Base-by-base conservation (phyloP, 2,888 invertebrate species). In the Globia sparganii region DNA sequence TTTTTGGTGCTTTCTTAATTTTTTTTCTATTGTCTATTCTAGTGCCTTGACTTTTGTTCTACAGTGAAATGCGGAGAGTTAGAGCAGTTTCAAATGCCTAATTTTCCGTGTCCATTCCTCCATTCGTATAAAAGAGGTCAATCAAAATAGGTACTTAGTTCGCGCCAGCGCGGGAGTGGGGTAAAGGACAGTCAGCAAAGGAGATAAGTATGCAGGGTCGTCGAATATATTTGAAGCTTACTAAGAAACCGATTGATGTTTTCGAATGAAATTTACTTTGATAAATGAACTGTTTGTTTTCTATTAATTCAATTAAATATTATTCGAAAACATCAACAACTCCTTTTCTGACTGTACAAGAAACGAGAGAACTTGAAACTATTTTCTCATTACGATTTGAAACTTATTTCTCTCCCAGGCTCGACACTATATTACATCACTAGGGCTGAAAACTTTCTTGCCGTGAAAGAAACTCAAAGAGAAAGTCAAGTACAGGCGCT, bases 21-120 rank as follows among this genome's bases (percentile, higher is more conserved):
- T 73, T 81, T 75, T 78, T 77, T 78, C 49, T 40, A 78, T 71
- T 74, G 80, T 85, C 78, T 86, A 83, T 88, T 81, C 87, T 84
- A 88, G 92, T 92, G 92, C 92, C 92, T 92, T 92, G 92, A 80
- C 82, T 77, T 88, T 84, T 81, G 72, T 84, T 86, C 64, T 76
- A 82, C 80, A 84, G 75, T 85, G 68, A 58, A 68, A 53, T 83
- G 61, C 62, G 8, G n/a, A 49, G 34, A 46, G 40, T 75, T 62
- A 62, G 66, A 46, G 53, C 46, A n/a, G 18, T 58, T 62, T 59
- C 15, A 13, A 40, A 71, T 61, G 68, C 56, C 58, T 71, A 56
- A 43, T 64, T 31, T 59, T 77, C 1, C 28, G 25, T 49, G 28
- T 53, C 25, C n/a, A 56, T 25, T 64, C 18, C 70, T 46, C 6